phyloP scores from a whole-genome alignment of 2,888 invertebrate genomes.

The Apodemia zela region DNA sequence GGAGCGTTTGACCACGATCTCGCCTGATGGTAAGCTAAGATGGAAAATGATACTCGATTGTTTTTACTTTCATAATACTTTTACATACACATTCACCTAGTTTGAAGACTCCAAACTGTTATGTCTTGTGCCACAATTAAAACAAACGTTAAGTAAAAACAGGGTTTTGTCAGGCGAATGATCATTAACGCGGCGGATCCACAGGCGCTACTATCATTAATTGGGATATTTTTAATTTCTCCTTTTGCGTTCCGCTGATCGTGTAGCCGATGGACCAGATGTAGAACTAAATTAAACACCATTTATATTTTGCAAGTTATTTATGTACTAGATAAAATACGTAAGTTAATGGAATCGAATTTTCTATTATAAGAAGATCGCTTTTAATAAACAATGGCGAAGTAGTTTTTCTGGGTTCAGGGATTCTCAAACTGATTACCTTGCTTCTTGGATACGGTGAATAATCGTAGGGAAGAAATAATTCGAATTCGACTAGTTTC shows the following conservation, averaged over 20 bases:
- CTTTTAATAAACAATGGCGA: no score
- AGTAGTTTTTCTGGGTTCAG: no score
- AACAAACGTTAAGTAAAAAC: conserved; percentile 42
- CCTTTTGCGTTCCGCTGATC: conserved; percentile 42
- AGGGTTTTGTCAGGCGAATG: conserved; percentile 66
- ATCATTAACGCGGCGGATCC: conserved; percentile 63
- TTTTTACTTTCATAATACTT: no score
- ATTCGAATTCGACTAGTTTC: no score
- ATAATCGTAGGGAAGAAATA: no score
- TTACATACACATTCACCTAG: no score
- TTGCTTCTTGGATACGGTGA: no score
- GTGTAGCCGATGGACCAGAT: conserved; percentile 12
- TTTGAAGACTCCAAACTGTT: not conserved
- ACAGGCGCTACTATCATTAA: conserved; percentile 57
- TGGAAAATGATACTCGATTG: no score
- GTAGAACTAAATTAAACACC: conserved; percentile 9
- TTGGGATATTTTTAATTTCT: conserved; percentile 61
- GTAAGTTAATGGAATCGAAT: not conserved
- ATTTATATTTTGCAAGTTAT: not conserved
- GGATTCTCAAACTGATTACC: no score
- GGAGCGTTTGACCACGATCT: no score
- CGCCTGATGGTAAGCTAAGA: no score
- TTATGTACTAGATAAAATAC: conserved; percentile 1
- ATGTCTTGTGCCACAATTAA: conserved; percentile 36
- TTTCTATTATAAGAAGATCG: not conserved